Evolutionary conservation across 1,140 invertebrate species (phyloP).

Genomic region (Arion vulgaris): DNA sequence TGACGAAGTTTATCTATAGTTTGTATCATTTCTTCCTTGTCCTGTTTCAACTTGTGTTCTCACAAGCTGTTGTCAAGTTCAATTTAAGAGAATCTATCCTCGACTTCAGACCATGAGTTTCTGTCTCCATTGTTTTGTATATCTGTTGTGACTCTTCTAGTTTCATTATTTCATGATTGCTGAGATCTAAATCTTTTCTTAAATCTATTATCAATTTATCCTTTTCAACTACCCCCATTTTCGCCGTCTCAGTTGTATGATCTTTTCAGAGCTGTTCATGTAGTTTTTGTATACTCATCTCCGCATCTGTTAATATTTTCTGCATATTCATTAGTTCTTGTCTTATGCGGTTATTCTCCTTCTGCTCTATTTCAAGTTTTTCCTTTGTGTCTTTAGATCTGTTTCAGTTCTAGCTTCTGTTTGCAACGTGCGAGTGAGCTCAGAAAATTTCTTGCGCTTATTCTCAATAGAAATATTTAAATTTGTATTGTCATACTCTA

Average conservation of each 20-base stretch:
- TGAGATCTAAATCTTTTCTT: constrained; percentile 24
- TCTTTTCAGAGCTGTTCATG: constrained; percentile 30
- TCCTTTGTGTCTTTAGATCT: constrained; percentile 28
- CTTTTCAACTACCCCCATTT: constrained; percentile 29
- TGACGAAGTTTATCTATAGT: constrained; percentile 32
- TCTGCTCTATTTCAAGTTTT: constrained; percentile 30
- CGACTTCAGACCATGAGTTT: constrained; percentile 33
- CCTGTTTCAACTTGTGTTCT: constrained; percentile 40
- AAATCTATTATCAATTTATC: constrained; percentile 33
- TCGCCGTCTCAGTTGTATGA: constrained; percentile 25
- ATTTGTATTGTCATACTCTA: constrained; percentile 11
- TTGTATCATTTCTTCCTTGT: constrained; percentile 36
- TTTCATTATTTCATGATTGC: constrained; percentile 25
- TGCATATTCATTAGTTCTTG: constrained; percentile 35
- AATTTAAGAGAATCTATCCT: constrained; percentile 38
- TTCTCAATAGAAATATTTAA: constrained; percentile 22
- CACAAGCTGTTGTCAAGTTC: constrained; percentile 40
- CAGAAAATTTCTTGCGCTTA: constrained; percentile 36
- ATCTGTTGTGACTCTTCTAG: constrained; percentile 28
- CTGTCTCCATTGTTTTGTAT: constrained; percentile 35
- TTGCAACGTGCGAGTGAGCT: constrained; percentile 35
- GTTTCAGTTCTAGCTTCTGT: constrained; percentile 27
- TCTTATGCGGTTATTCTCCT: constrained; percentile 33
- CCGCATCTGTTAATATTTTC: constrained; percentile 20
- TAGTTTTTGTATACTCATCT: constrained; percentile 26